Conservation (phyloP, 30 jellyfish, hydroid and myxozoan species). For the Catostylus mosaicus region DNA sequence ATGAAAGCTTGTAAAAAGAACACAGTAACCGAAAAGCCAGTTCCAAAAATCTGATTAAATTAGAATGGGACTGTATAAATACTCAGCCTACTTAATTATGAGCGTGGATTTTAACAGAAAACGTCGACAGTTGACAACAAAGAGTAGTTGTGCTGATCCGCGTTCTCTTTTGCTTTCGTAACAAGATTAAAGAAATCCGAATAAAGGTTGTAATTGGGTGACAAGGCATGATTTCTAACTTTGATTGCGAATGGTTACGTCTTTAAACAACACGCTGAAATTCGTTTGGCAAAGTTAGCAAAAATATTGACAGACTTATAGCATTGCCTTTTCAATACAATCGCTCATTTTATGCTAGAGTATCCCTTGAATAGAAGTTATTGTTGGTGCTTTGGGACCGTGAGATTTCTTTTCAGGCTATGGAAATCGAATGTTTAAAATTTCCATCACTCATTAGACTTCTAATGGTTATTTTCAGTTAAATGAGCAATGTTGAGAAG, state of each 20-base stretch:
- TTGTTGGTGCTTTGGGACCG: too few species aligned
- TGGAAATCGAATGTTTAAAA: too few species aligned
- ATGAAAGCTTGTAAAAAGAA: background rate
- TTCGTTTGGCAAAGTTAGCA: background rate
- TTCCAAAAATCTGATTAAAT: slow-evolving; percentile 24
- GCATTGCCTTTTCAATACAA: background rate
- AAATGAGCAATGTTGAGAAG: too few species aligned
- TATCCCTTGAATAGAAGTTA: too few species aligned
- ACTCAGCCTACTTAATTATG: slow-evolving; percentile 16
- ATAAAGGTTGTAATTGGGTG: slow-evolving; percentile 15
- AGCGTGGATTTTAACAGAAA: slow-evolving; percentile 35
- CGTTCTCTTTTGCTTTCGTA: slow-evolving; percentile 48
- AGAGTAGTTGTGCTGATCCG: background rate
- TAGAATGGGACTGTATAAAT: slow-evolving; percentile 10
- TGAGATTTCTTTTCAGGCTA: too few species aligned
- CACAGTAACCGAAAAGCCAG: slow-evolving; percentile 38
- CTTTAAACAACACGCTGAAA: slow-evolving; percentile 17
- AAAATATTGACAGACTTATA: background rate
- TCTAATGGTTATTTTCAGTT: too few species aligned
- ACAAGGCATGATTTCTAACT: slow-evolving; percentile 4
- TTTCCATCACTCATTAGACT: too few species aligned
- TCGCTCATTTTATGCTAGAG: background rate
- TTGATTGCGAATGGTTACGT: slow-evolving; percentile 38
- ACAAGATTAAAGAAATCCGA: slow-evolving; percentile 13
- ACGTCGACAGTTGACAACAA: slow-evolving; percentile 3